A percentile compares a stretch with the other conserved stretches of the same genome.
Evolutionary conservation across 2,888 invertebrate species (phyloP).

Genomic region (Alcis repandata): DNA sequence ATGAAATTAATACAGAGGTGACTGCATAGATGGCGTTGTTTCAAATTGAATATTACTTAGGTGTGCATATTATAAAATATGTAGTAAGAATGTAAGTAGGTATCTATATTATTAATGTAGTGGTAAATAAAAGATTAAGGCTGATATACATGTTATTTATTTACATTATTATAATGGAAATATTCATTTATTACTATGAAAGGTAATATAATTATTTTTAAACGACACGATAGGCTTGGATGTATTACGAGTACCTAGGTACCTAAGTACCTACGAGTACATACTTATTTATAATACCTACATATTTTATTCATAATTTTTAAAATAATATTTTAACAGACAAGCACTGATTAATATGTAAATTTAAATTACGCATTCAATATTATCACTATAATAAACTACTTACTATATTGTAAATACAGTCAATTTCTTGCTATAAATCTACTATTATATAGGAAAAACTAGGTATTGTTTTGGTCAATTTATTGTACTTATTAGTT

Average conservation of each 20-base stretch:
- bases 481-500: conserved; percentile 79
- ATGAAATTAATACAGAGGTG: background rate
- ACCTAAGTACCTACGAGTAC: background rate
- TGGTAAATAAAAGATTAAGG: conserved; percentile 59
- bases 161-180: conserved; percentile 65
- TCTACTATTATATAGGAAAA: conserved; percentile 42
- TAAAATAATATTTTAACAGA: conserved; percentile 14
- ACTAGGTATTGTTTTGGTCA: conserved; percentile 64
- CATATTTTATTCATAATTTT: conserved; percentile 22
- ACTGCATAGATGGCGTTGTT: conserved; percentile 21
- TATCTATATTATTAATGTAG: no score
- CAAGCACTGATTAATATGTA: conserved; percentile 41
- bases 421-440: conserved; percentile 56
- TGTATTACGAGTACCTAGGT: conserved; percentile 43
- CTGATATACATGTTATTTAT: conserved; percentile 78
- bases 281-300: conserved; percentile 33
- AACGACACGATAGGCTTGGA: conserved; percentile 61
- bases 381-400: conserved; percentile 47
- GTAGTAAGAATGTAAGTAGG: no score
- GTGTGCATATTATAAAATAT: no score
- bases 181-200: conserved; percentile 61
- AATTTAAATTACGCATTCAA: conserved; percentile 36
- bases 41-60: no score
- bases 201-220: conserved; percentile 59
- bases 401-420: conserved; percentile 54